Percentiles rank a stretch among this genome's conserved stretches.
These are phyloP conservation scores for Uria lomvia DNA, from an alignment of 2,113 vertebrate genomes.

Conservation along the genomic window DNA sequence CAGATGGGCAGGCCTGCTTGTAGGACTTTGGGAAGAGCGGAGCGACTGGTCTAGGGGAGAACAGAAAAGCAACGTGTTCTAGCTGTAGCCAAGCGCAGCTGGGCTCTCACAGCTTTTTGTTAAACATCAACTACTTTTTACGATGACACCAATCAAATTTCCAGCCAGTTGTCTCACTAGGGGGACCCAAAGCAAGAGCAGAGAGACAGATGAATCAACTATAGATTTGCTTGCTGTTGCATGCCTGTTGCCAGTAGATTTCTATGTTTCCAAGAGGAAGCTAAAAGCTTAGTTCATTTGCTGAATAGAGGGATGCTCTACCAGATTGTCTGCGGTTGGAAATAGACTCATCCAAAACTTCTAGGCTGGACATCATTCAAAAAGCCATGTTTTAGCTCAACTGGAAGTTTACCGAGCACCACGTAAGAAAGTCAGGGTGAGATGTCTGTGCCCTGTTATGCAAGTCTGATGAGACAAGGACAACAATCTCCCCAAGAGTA, in stretches of 20 bases:
- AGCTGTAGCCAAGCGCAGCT: neutral
- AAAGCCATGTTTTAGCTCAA: neutral
- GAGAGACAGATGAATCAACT: conserved; percentile 39
- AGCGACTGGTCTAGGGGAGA: neutral
- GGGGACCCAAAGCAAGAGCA: conserved; percentile 19
- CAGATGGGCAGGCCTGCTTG: neutral
- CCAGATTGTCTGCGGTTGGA: neutral
- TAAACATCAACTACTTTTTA: neutral
- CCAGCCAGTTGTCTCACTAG: neutral
- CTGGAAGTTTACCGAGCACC: neutral
- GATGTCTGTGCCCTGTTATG: neutral
- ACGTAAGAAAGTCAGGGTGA: neutral
- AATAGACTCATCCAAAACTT: neutral
- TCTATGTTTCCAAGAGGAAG: neutral
- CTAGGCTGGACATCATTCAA: neutral
- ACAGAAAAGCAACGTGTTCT: neutral
- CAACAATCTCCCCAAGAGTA: neutral
- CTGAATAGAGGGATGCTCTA: neutral
- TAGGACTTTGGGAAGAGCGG: rapidly evolving
- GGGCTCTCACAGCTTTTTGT: neutral
- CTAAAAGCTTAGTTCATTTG: neutral
- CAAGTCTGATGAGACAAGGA: neutral
- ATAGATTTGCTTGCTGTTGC: neutral
- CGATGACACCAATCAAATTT: conserved; percentile 9
- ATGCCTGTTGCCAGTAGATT: conserved; percentile 19